These are phyloP conservation scores for Hermaeophaga mercurialis DNA, from an alignment of 2,888 invertebrate species.

Conservation along the genomic window DNA sequence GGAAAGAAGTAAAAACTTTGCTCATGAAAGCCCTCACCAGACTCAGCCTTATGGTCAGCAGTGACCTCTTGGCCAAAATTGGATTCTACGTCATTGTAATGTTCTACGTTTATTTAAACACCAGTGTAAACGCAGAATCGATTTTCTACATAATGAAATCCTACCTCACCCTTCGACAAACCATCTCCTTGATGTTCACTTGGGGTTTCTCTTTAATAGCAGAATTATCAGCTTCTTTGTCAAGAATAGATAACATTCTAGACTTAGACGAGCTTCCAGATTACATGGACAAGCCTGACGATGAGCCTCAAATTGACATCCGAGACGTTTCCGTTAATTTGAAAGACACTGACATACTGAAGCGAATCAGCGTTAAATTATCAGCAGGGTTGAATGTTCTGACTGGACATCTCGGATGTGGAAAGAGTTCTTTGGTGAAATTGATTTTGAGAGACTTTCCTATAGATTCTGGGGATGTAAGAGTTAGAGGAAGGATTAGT, in stretches of 20 bases:
- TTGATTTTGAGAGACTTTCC: conserved; percentile 54
- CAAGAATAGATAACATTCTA: conserved; percentile 46
- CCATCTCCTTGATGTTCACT: conserved; percentile 39
- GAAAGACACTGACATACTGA: conserved; percentile 49
- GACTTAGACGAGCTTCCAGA: conserved; percentile 54
- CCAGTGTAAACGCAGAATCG: conserved; percentile 39
- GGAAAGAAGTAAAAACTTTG: conserved; percentile 42
- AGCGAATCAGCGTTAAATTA: conserved; percentile 56
- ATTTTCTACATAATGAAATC: conserved; percentile 43
- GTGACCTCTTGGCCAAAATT: conserved; percentile 43
- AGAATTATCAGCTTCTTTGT: conserved; percentile 40
- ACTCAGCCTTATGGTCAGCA: conserved; percentile 44
- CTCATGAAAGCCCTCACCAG: conserved; percentile 40
- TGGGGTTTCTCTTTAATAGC: conserved; percentile 41
- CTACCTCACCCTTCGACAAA: conserved; percentile 36
- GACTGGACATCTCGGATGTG: conserved; percentile 70
- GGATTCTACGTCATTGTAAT: conserved; percentile 44
- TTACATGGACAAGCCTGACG: conserved; percentile 39
- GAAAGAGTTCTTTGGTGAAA: conserved; percentile 62
- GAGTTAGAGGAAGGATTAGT: conserved; percentile 59
- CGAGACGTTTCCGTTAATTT: conserved; percentile 41
- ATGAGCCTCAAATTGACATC: conserved; percentile 37
- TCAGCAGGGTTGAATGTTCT: conserved; percentile 60
- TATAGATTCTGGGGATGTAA: conserved; percentile 56
- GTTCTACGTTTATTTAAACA: conserved; percentile 39